phyloP scores from a whole-genome alignment of 35 echinoderm and acorn worm genomes.

The Heliocidaris erythrogramma region DNA sequence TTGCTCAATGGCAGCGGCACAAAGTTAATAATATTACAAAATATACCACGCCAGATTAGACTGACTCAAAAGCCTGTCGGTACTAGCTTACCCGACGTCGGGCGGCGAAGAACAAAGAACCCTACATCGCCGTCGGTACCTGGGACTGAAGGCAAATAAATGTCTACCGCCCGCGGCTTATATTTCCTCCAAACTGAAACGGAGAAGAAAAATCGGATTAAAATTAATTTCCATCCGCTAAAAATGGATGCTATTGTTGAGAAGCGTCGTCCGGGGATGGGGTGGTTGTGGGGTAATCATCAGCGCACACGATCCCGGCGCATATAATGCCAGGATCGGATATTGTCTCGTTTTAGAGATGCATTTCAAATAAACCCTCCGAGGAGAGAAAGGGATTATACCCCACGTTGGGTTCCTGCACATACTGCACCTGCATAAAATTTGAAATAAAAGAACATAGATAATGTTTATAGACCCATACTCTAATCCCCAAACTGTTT shows the following conservation, averaged over 20 bases:
- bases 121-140: conserved; percentile 6
- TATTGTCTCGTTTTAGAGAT: conserved; percentile 2
- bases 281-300: not conserved
- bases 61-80: conserved; percentile 4
- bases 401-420: not conserved
- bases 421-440: not conserved
- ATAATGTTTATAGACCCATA: not conserved
- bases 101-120: conserved; percentile 24
- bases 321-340: not conserved
- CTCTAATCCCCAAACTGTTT: not conserved
- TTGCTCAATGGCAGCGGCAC: conserved; percentile 1
- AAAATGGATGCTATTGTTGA: not conserved
- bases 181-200: conserved; percentile 16
- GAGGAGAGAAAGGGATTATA: not conserved
- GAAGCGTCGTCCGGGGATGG: not conserved
- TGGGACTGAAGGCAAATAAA: conserved; percentile 37
- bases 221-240: conserved; percentile 31
- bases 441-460: not conserved
- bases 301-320: not conserved
- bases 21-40: conserved; percentile 30
- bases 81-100: not conserved
- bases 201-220: conserved; percentile 26
- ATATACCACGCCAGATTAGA: conserved; percentile 22
- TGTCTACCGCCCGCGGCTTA: conserved; percentile 25
- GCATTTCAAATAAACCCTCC: not conserved